phyloP scores from a whole-genome alignment of 2,888 invertebrate species.

The Chaitophorus viminalis region DNA sequence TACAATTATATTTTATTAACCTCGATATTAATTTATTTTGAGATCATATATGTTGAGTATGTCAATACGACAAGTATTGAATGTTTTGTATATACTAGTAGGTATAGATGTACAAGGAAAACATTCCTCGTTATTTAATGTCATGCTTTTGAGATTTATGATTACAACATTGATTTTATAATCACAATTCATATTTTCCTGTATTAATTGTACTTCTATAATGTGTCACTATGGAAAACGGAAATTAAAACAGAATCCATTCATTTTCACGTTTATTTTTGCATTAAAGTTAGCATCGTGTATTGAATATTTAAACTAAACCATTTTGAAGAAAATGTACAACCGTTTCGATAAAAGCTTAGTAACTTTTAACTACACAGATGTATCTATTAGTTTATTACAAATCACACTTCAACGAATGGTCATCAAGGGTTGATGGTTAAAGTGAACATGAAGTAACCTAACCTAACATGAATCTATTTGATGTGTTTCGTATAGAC shows the following conservation, averaged over 20 bases:
- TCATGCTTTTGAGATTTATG: background rate
- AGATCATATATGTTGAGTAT: background rate
- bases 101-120: background rate
- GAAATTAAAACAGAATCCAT: slow-evolving; percentile 10
- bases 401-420: background rate
- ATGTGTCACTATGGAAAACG: background rate
- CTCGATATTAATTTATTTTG: no score
- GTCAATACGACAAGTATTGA: no score
- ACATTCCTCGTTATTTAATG: background rate
- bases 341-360: no score
- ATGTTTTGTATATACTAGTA: background rate
- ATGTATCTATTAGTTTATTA: background rate
- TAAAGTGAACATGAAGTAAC: background rate
- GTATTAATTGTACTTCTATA: background rate
- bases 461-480: no score
- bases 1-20: background rate
- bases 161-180: background rate
- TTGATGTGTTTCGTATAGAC: background rate
- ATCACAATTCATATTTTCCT: background rate
- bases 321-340: background rate
- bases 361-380: no score
- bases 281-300: background rate
- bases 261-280: background rate
- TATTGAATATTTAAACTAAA: no score
- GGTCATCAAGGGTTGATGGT: background rate